Conservation (phyloP, 2,888 invertebrate genomes). For the Steromphala cineraria region DNA sequence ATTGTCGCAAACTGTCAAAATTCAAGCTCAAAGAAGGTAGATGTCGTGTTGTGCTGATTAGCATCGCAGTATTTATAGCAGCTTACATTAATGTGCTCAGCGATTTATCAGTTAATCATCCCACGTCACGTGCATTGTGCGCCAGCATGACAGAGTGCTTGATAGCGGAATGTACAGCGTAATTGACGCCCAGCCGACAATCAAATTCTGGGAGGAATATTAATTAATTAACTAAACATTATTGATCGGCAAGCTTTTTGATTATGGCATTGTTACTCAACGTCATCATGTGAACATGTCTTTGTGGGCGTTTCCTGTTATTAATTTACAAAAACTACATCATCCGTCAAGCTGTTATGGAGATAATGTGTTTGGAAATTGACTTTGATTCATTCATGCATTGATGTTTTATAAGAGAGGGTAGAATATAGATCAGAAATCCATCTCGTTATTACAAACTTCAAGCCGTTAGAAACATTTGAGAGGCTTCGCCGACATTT, state of each 20-base stretch:
- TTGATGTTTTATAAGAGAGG: not conserved
- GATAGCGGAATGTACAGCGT: too few relatives aligned
- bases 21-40: not conserved
- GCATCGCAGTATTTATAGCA: not conserved
- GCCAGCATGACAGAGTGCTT: too few relatives aligned
- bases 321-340: constrained; percentile 1
- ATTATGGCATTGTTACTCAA: not conserved
- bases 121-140: not conserved
- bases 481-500: not conserved
- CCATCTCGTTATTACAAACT: not conserved
- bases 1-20: constrained; percentile 5
- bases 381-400: not conserved
- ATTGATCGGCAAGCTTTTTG: not conserved
- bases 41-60: not conserved
- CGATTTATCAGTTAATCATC: constrained; percentile 1
- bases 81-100: not conserved
- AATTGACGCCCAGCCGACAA: too few relatives aligned
- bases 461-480: not conserved
- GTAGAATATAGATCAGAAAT: not conserved
- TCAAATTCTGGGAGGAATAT: constrained; percentile 2
- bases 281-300: not conserved
- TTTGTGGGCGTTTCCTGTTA: not conserved
- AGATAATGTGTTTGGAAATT: not conserved
- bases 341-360: not conserved
- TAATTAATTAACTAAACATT: constrained; percentile 5